Conservation (phyloP, 2,888 invertebrate species). For the Idaea biselata region DNA sequence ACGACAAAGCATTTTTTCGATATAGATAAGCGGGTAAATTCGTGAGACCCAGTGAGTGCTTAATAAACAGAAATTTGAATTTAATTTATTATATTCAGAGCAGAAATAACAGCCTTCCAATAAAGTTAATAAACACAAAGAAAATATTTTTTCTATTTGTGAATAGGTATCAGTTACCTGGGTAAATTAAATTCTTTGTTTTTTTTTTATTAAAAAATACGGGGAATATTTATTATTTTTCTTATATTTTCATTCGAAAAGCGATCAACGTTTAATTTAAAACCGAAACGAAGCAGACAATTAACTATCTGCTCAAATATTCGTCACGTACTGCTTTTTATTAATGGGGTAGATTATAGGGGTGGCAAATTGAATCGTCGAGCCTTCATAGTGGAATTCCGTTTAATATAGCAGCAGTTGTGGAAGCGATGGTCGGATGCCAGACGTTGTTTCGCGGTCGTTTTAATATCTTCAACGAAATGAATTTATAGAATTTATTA, state of each 20-base stretch:
- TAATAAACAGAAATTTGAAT: too few relatives aligned
- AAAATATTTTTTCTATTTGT: constrained; percentile 15
- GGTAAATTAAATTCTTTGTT: neutral
- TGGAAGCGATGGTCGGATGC: constrained; percentile 12
- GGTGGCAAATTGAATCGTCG: constrained; percentile 31
- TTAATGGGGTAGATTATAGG: constrained; percentile 28
- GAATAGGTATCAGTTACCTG: neutral
- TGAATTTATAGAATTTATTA: constrained; percentile 2
- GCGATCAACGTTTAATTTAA: constrained; percentile 29
- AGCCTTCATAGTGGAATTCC: constrained; percentile 28
- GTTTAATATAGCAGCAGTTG: constrained; percentile 13
- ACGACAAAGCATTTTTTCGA: too few relatives aligned
- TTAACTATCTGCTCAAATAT: constrained; percentile 30
- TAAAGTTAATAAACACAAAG: constrained; percentile 5
- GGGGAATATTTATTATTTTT: neutral
- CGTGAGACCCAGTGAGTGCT: too few relatives aligned
- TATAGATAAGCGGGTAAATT: too few relatives aligned
- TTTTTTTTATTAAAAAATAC: too few relatives aligned
- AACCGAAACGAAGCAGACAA: constrained; percentile 24
- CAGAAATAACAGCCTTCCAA: constrained; percentile 8
- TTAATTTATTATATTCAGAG: too few relatives aligned
- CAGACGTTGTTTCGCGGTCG: constrained; percentile 21
- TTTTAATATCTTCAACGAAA: constrained; percentile 22
- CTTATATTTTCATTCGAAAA: constrained; percentile 21
- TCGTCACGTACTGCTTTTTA: constrained; percentile 31